Percentiles rank a stretch among this genome's conserved stretches.
phyloP scores from a whole-genome alignment of 2,797 vertebrate genomes.

The Acanthurus lineatus region DNA sequence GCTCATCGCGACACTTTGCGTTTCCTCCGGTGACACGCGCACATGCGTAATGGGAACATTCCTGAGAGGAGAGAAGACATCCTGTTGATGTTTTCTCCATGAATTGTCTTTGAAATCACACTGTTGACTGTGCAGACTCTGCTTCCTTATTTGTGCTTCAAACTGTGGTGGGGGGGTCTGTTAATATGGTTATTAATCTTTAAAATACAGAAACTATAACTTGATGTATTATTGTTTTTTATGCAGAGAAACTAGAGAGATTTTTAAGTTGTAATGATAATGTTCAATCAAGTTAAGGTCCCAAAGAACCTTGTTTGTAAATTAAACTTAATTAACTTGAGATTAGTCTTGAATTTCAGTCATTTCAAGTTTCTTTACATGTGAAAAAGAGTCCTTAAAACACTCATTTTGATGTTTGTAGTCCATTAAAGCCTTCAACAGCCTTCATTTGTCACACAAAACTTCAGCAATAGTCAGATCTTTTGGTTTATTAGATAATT shows the following conservation, averaged over 20 bases:
- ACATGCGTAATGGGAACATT: conserved; percentile 69
- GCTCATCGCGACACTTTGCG: conserved; percentile 28
- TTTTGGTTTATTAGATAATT: too few relatives aligned
- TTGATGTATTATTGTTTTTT: not conserved
- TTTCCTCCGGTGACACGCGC: conserved; percentile 48
- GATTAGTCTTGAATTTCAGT: not conserved
- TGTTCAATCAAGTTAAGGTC: fast-evolving
- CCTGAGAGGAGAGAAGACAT: conserved; percentile 59
- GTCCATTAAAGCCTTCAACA: not conserved
- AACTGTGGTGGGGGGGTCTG: not conserved
- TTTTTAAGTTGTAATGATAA: not conserved
- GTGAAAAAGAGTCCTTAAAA: not conserved
- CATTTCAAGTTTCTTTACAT: not conserved
- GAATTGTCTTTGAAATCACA: conserved; percentile 20
- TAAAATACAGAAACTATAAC: not conserved
- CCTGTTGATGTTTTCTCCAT: conserved; percentile 64
- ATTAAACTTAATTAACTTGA: not conserved
- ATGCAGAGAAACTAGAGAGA: not conserved
- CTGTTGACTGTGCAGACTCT: conserved; percentile 9
- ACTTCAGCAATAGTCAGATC: not conserved
- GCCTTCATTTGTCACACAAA: not conserved
- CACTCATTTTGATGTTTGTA: not conserved
- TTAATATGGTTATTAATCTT: not conserved
- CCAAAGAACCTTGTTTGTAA: not conserved
- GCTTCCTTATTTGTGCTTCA: not conserved